These are phyloP conservation scores for Lutjanus erythropterus DNA, from an alignment of 2,113 vertebrate genomes.

Conservation along the genomic window DNA sequence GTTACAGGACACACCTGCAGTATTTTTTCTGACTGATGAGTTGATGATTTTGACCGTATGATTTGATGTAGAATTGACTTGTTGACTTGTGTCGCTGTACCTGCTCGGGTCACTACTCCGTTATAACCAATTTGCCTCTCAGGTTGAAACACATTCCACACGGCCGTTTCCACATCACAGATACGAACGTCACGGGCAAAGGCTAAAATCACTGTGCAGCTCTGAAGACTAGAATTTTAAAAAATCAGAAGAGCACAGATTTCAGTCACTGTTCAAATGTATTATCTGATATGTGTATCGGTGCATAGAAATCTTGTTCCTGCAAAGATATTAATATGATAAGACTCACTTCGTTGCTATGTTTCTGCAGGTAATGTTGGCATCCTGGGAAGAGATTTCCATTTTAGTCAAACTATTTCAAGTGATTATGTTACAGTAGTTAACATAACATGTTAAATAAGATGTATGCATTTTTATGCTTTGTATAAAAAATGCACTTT, in stretches of 20 bases:
- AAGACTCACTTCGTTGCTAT: constrained; percentile 55
- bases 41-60: too few species aligned
- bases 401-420: constrained; percentile 6
- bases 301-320: background rate
- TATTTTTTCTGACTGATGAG: too few species aligned
- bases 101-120: constrained; percentile 62
- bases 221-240: constrained; percentile 11
- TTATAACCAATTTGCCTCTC: background rate
- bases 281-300: background rate
- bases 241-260: background rate
- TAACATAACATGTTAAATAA: background rate
- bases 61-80: background rate
- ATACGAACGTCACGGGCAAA: constrained; percentile 35
- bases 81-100: constrained; percentile 43
- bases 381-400: constrained; percentile 43
- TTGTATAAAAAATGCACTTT: background rate
- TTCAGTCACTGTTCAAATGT: background rate
- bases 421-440: background rate
- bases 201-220: constrained; percentile 63
- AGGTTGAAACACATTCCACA: constrained; percentile 35
- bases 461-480: background rate
- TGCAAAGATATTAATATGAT: background rate
- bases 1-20: constrained; percentile 10
- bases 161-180: constrained; percentile 51
- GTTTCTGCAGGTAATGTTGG: constrained; percentile 19